Evolutionary conservation across 2,888 invertebrate genomes (phyloP).

Genomic region (Maniola hyperantus): DNA sequence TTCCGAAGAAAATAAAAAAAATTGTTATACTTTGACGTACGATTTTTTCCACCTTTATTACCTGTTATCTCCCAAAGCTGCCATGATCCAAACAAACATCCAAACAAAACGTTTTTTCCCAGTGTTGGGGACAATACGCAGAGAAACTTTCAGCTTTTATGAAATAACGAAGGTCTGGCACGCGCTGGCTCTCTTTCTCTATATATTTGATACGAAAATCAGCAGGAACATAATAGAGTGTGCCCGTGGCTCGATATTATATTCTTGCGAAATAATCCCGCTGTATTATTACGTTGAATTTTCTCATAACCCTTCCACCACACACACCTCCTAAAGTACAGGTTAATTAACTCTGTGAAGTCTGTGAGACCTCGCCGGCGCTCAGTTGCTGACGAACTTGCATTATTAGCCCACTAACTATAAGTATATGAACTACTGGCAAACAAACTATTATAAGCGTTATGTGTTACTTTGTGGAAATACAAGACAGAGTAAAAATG

Average conservation of each 20-base stretch:
- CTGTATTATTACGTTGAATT: constrained; percentile 49
- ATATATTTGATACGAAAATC: constrained; percentile 11
- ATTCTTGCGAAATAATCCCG: constrained; percentile 13
- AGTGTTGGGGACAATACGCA: no score
- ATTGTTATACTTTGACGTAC: no score
- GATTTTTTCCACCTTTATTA: no score
- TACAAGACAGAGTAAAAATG: constrained; percentile 12
- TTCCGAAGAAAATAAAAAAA: no score
- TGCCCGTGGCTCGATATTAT: constrained; percentile 7
- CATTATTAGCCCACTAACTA: constrained; percentile 54
- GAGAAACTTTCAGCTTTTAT: no score
- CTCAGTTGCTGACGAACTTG: constrained; percentile 58
- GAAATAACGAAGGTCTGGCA: no score
- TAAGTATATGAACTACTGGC: constrained; percentile 25
- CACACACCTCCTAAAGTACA: constrained; percentile 61
- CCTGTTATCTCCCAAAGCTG: no score
- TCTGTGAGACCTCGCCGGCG: constrained; percentile 52
- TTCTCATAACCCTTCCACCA: constrained; percentile 69
- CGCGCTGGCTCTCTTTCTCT: no score
- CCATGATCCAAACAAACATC: no score
- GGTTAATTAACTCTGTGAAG: constrained; percentile 74
- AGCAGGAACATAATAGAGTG: constrained; percentile 3
- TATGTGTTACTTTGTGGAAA: constrained; percentile 18
- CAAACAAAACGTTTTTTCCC: no score
- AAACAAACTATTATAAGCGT: constrained; percentile 23